A percentile compares a stretch with the other conserved stretches of the same genome.
These are phyloP conservation scores for Pseudococcus jackbeardsleyi DNA, from an alignment of 2,888 invertebrate genomes.

Conservation along the genomic window DNA sequence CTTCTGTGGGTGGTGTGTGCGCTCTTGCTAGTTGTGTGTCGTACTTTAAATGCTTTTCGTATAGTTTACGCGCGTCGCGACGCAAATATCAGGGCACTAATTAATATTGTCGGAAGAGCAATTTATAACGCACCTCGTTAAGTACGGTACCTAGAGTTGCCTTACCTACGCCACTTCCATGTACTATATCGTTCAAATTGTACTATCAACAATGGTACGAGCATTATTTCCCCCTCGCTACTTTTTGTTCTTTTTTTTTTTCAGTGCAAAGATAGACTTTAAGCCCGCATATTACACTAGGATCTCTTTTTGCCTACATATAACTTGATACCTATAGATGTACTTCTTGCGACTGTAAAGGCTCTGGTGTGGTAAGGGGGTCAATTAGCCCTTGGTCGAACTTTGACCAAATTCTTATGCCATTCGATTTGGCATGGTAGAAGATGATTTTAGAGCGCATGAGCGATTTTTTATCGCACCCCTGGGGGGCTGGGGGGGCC, in stretches of 20 bases:
- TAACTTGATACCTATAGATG: background rate
- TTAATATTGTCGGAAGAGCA: constrained; percentile 21
- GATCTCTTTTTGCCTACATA: background rate
- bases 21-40: background rate
- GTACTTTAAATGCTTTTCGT: background rate
- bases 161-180: background rate
- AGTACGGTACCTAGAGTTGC: background rate
- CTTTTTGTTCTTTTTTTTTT: background rate
- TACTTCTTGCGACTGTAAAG: background rate
- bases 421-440: too few relatives aligned
- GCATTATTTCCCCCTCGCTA: background rate
- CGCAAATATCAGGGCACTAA: constrained; percentile 35
- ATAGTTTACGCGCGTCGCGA: background rate
- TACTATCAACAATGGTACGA: background rate
- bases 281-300: background rate
- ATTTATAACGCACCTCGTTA: constrained; percentile 26
- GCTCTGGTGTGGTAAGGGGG: too few relatives aligned
- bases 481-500: too few relatives aligned
- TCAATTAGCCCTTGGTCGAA: too few relatives aligned
- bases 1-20: background rate
- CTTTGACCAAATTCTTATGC: too few relatives aligned
- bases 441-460: too few relatives aligned
- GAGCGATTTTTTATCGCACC: too few relatives aligned
- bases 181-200: background rate
- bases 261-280: background rate